phyloP scores from a whole-genome alignment of 2,797 vertebrate genomes.

The Erpetoichthys calabaricus region DNA sequence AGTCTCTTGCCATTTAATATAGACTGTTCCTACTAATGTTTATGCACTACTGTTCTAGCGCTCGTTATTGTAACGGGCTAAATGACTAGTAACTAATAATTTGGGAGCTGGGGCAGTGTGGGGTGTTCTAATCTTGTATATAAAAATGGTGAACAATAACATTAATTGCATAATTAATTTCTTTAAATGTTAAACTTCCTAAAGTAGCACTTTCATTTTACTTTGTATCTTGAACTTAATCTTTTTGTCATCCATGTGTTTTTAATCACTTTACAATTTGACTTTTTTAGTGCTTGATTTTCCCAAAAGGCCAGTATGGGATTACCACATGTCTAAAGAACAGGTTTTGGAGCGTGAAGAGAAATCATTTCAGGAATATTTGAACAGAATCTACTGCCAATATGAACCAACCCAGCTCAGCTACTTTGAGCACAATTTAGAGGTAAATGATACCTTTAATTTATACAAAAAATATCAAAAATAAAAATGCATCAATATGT shows the following conservation, averaged over 20 bases:
- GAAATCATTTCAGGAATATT: conserved; percentile 63
- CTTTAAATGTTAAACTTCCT: too few species aligned
- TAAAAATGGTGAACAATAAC: too few species aligned
- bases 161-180: too few species aligned
- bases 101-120: too few species aligned
- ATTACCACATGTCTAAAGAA: conserved; percentile 74
- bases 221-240: not conserved
- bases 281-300: conserved; percentile 61
- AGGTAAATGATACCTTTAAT: conserved; percentile 41
- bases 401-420: conserved; percentile 64
- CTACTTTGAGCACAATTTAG: conserved; percentile 87
- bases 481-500: not conserved
- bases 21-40: too few species aligned
- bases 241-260: not conserved
- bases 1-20: too few species aligned
- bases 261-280: not conserved
- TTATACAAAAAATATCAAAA: too few species aligned
- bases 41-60: too few species aligned
- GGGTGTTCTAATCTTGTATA: too few species aligned
- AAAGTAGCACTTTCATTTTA: too few species aligned
- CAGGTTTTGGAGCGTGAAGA: conserved; percentile 69
- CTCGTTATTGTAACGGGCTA: too few species aligned
- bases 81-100: too few species aligned
- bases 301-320: conserved; percentile 75
- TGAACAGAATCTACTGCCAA: conserved; percentile 62